Conservation (phyloP, 37 sponge, comb jelly and placozoan genomes). For the Oscarella lobularis region DNA sequence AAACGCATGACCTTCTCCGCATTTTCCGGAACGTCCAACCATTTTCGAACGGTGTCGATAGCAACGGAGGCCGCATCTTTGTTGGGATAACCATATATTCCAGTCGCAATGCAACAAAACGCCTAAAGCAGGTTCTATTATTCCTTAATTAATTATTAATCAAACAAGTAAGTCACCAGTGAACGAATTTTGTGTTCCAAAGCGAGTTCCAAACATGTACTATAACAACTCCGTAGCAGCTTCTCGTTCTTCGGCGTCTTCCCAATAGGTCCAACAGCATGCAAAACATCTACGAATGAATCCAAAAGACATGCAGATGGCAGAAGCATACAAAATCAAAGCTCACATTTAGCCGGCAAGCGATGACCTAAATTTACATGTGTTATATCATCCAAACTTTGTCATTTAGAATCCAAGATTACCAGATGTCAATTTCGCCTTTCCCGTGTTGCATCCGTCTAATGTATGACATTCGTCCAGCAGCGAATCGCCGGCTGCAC, state of each 20-base stretch:
- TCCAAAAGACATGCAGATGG: background rate
- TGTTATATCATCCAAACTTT: background rate
- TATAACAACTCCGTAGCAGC: slow-evolving; percentile 51
- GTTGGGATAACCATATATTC: slow-evolving; percentile 84
- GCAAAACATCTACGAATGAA: slow-evolving; percentile 60
- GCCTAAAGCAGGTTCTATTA: slow-evolving; percentile 29
- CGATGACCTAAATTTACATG: slow-evolving; percentile 27
- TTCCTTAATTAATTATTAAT: background rate
- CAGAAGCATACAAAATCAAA: background rate
- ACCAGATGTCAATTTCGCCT: slow-evolving; percentile 58
- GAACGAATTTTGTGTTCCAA: slow-evolving; percentile 52
- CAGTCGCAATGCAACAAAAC: slow-evolving; percentile 83
- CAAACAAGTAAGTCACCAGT: slow-evolving; percentile 29
- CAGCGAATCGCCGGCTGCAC: slow-evolving; percentile 55
- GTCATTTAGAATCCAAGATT: background rate
- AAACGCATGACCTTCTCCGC: slow-evolving; percentile 29
- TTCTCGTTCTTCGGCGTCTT: background rate
- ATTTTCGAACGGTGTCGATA: slow-evolving; percentile 34
- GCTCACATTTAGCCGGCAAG: slow-evolving; percentile 69
- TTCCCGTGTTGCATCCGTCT: slow-evolving; percentile 55
- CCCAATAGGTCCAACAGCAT: slow-evolving; percentile 78
- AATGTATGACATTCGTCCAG: slow-evolving; percentile 47
- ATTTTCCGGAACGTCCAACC: slow-evolving; percentile 51
- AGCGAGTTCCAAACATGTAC: slow-evolving; percentile 35
- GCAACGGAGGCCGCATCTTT: slow-evolving; percentile 65